Evolutionary conservation across 2,797 vertebrate genomes (phyloP).

Genomic region (Myotis pilosus): DNA sequence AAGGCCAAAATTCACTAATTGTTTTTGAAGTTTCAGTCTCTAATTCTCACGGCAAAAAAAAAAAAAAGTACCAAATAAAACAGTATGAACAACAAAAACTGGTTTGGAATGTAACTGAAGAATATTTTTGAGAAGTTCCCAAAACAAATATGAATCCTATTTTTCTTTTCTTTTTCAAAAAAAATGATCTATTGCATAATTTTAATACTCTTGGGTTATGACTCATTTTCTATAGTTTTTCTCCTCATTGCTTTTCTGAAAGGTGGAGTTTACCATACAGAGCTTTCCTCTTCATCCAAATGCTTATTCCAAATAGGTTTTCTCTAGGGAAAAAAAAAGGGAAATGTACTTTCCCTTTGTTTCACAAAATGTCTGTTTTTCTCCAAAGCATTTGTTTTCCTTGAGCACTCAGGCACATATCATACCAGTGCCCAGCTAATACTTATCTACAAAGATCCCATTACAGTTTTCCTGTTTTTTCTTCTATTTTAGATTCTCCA

Average conservation of each 20-base stretch:
- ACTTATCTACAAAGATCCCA: not conserved
- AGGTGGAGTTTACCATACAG: not conserved
- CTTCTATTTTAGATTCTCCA: not conserved
- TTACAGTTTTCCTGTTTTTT: not conserved
- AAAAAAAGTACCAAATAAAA: not conserved
- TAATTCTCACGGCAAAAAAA: not conserved
- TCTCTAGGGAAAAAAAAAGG: not conserved
- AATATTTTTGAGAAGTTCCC: not conserved
- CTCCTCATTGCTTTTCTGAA: not conserved
- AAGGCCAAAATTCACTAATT: not conserved
- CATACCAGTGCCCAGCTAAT: not conserved
- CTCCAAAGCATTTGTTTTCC: not conserved
- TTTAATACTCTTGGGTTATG: not conserved
- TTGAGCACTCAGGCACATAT: not conserved
- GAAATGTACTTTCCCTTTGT: not conserved
- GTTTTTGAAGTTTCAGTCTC: not conserved
- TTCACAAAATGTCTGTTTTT: conserved; percentile 7
- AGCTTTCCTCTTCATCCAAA: not conserved
- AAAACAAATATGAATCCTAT: not conserved
- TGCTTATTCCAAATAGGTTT: not conserved
- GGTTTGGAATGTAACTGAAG: not conserved
- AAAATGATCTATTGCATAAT: not conserved
- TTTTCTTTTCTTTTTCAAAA: not conserved
- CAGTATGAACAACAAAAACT: not conserved
- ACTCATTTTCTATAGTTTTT: not conserved